These are phyloP conservation scores for Hemitrygon akajei DNA, from an alignment of 2,797 vertebrate species.

Conservation along the genomic window DNA sequence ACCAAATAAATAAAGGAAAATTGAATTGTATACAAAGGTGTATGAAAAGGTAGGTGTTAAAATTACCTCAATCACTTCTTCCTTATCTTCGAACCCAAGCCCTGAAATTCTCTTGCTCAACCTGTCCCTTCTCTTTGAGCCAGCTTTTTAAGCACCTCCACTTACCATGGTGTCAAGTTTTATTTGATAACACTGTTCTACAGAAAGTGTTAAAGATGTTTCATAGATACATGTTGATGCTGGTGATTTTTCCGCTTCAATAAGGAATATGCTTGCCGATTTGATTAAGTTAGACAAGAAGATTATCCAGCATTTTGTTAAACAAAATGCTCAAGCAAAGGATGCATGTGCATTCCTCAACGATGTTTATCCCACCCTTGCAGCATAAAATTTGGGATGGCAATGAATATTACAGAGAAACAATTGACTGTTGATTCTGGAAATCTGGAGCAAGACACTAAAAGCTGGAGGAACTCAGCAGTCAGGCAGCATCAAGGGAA, in stretches of 20 bases:
- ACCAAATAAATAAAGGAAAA: too few relatives aligned
- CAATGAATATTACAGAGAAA: not conserved
- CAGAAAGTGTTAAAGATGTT: not conserved
- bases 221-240: not conserved
- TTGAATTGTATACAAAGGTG: not conserved
- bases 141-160: not conserved
- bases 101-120: not conserved
- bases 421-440: too few relatives aligned
- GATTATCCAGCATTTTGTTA: not conserved
- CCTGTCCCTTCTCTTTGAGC: not conserved
- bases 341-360: too few relatives aligned
- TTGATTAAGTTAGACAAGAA: not conserved
- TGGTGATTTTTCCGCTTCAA: not conserved
- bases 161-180: not conserved
- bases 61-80: not conserved
- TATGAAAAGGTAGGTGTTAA: not conserved
- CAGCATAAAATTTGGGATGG: not conserved
- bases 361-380: not conserved
- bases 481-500: too few relatives aligned
- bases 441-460: too few relatives aligned
- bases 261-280: not conserved
- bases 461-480: too few relatives aligned
- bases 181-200: not conserved
- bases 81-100: not conserved
- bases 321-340: not conserved